These are phyloP conservation scores for Tadarida brasiliensis DNA, from an alignment of 2,797 vertebrate species.

Conservation along the genomic window DNA sequence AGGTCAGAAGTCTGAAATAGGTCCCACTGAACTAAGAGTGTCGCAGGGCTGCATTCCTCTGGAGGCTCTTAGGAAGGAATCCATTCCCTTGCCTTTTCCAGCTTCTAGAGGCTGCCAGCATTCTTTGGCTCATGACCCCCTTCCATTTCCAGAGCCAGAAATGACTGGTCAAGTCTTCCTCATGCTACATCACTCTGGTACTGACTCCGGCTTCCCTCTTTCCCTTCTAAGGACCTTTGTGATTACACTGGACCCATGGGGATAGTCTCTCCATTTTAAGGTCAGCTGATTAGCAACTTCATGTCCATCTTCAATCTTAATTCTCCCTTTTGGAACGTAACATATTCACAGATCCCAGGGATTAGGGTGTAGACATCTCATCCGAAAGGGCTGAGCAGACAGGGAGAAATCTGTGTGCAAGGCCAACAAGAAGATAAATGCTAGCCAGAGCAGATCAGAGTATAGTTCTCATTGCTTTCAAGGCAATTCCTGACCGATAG, in stretches of 20 bases:
- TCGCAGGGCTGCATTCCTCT: neutral
- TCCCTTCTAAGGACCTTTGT: neutral
- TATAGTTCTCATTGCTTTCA: neutral
- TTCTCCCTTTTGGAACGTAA: neutral
- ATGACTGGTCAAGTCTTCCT: neutral
- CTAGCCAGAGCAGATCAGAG: neutral
- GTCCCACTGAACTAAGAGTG: neutral
- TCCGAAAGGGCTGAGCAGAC: neutral
- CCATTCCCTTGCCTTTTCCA: neutral
- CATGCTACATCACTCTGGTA: neutral
- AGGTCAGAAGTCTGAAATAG: slow-evolving; percentile 1
- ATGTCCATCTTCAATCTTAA: neutral
- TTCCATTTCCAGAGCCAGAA: neutral
- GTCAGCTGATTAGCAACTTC: neutral
- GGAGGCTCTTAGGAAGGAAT: neutral
- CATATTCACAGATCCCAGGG: neutral
- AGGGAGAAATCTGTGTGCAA: neutral
- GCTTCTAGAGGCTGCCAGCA: neutral
- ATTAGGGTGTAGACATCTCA: neutral
- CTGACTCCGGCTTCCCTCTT: neutral
- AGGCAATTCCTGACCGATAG: neutral
- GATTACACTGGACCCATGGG: neutral
- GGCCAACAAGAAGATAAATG: slow-evolving; percentile 49
- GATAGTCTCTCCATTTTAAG: neutral
- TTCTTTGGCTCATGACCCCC: neutral